Evolutionary conservation across 2,113 vertebrate genomes (phyloP).

Genomic region (Ellobius talpinus): DNA sequence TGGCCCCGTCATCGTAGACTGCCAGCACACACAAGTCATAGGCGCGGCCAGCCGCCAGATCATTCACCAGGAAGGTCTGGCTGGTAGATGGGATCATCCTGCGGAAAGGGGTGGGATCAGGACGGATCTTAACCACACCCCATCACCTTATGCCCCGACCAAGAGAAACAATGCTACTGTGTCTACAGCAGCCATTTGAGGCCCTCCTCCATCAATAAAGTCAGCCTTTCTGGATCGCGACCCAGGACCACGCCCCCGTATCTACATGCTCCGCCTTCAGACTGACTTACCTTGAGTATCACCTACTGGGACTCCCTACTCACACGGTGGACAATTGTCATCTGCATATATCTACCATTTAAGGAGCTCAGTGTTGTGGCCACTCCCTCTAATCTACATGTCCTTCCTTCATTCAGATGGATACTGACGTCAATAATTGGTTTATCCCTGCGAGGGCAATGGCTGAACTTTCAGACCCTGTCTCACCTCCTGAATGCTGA

Average conservation of each 20-base stretch:
- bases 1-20: constrained; percentile 94
- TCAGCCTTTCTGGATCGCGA: background rate
- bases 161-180: background rate
- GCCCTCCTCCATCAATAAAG: background rate
- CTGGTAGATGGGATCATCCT: constrained; percentile 96
- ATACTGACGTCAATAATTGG: background rate
- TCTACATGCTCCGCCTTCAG: background rate
- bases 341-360: background rate
- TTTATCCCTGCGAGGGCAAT: background rate
- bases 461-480: background rate
- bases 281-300: background rate
- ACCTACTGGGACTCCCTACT: background rate
- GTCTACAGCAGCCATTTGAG: background rate
- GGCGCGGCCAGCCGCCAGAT: constrained; percentile 93
- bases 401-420: background rate
- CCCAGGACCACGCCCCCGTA: background rate
- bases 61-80: constrained; percentile 94
- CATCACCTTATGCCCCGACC: background rate
- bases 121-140: background rate
- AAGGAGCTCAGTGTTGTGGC: background rate
- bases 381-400: background rate
- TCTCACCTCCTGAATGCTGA: background rate
- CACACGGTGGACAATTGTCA: background rate
- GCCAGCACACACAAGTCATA: constrained; percentile 96
- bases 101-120: background rate